Base-by-base conservation (phyloP, 2,113 vertebrate genomes). In the Stigmatopora argus region DNA sequence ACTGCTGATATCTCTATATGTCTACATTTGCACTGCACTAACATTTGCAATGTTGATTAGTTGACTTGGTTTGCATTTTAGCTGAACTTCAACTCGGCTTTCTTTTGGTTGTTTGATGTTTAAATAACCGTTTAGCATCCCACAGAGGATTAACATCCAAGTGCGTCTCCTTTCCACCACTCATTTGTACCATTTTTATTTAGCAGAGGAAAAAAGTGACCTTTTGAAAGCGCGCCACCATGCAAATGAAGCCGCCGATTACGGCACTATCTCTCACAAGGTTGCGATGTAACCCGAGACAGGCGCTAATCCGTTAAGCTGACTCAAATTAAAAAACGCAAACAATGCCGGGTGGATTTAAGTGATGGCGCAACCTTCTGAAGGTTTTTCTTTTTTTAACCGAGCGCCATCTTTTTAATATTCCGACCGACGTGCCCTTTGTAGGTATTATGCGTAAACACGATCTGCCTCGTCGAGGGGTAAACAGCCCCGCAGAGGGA, bases 251-350 rank as follows among this genome's bases (percentile, higher is more conserved):
- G 47, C 31, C 38, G 10, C 23, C 51, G 78, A 77, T 80, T 59
- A 70, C 60, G 65, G 41, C 14, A 5, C 55, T 19, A 74, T 69
- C 70, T 71, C 62, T 1, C 48, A 52, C 78, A 78, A 83, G 77
- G 73, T 66, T 48, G 60, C 7, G 74, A 78, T 71, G 78, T 72
- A 78, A 79, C 69, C 35, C 67, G 75, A 80, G 70, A 73, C 69
- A 13, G 53, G 64, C 75, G 73, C 26, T 83, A 81, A 86, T 80
- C 71, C 71, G 71, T 81, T 78, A 81, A 86, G 65, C 35, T 59
- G 63, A 78, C 80, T 75, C 65, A 49, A 84, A 78, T 79, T 67
- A 79, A 77, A 78, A 65, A 56, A 65, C 74, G 84, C 63, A 81
- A 84, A 84, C 78, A 72, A 78, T 64, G 41, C 35, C 4, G 23